A percentile compares a stretch with the other conserved stretches of the same genome.
phyloP scores from a whole-genome alignment of 2,797 vertebrate genomes.

The Betta splendens region DNA sequence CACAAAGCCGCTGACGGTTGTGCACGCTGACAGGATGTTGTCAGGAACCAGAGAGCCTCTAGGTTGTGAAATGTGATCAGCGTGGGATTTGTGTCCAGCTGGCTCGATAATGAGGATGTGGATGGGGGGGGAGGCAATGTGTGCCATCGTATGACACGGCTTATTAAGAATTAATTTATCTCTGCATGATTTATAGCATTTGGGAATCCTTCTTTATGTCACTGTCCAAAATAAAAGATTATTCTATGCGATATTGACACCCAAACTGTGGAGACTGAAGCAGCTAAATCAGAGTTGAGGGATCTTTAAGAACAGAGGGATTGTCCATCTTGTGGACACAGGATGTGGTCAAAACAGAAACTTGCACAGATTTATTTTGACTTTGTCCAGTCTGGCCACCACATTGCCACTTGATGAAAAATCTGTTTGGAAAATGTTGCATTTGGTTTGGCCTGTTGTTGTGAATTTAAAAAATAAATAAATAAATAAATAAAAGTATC shows the following conservation, averaged over 20 bases:
- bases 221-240: background rate
- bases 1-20: background rate
- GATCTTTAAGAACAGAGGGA: slow-evolving; percentile 21
- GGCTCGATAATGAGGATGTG: slow-evolving; percentile 19
- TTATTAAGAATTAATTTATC: slow-evolving; percentile 12
- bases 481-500: too few species aligned
- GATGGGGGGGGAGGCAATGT: slow-evolving; percentile 44
- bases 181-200: slow-evolving; percentile 22
- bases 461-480: too few species aligned
- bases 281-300: slow-evolving; percentile 24
- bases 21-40: slow-evolving; percentile 18
- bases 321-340: slow-evolving; percentile 27
- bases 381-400: slow-evolving; percentile 1
- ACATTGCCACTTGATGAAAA: slow-evolving; percentile 31
- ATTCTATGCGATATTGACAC: slow-evolving; percentile 10
- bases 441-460: slow-evolving; percentile 20
- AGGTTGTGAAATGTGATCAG: slow-evolving; percentile 45
- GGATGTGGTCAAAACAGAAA: slow-evolving; percentile 42
- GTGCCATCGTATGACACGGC: background rate
- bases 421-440: slow-evolving; percentile 16
- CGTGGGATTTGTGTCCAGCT: slow-evolving; percentile 44
- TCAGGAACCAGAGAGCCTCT: slow-evolving; percentile 16
- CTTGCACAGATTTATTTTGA: slow-evolving; percentile 38
- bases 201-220: background rate
- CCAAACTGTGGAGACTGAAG: background rate